Evolutionary conservation across 1,140 invertebrate species (phyloP).

Genomic region (Cyclargus thomasi): DNA sequence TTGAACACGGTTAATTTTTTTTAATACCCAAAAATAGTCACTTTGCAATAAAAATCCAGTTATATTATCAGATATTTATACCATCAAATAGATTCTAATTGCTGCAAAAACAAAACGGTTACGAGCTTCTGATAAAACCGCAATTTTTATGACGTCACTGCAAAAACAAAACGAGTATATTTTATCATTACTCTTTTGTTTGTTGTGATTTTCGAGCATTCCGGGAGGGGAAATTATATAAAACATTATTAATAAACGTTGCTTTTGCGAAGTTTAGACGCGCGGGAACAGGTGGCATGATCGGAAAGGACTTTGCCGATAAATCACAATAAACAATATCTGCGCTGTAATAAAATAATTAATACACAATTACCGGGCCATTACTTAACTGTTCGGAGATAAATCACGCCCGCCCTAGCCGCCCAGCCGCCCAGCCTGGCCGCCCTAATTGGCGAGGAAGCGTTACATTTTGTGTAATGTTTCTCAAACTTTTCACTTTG

Average conservation of each 20-base stretch:
- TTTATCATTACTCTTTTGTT: not conserved
- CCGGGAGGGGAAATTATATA: too few relatives aligned
- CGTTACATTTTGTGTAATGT: not conserved
- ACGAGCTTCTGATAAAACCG: too few relatives aligned
- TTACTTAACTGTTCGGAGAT: not conserved
- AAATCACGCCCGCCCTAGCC: constrained; percentile 5
- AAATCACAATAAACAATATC: constrained; percentile 3
- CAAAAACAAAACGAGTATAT: not conserved
- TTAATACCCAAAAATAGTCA: too few relatives aligned
- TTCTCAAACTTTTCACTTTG: not conserved
- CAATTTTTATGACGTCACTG: not conserved
- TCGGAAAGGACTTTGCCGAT: not conserved
- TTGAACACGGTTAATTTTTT: too few relatives aligned
- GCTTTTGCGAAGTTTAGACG: not conserved
- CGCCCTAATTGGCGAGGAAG: not conserved
- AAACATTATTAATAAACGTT: not conserved
- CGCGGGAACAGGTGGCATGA: not conserved
- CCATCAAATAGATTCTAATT: too few relatives aligned
- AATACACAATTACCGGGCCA: constrained; percentile 9
- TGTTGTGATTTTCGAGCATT: not conserved
- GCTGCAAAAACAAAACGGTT: too few relatives aligned
- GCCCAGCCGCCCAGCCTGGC: not conserved
- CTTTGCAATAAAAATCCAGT: too few relatives aligned
- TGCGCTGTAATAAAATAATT: constrained; percentile 10
- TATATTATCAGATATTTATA: too few relatives aligned